Conservation (phyloP, 2,113 vertebrate genomes). For the Calidris pygmaea region DNA sequence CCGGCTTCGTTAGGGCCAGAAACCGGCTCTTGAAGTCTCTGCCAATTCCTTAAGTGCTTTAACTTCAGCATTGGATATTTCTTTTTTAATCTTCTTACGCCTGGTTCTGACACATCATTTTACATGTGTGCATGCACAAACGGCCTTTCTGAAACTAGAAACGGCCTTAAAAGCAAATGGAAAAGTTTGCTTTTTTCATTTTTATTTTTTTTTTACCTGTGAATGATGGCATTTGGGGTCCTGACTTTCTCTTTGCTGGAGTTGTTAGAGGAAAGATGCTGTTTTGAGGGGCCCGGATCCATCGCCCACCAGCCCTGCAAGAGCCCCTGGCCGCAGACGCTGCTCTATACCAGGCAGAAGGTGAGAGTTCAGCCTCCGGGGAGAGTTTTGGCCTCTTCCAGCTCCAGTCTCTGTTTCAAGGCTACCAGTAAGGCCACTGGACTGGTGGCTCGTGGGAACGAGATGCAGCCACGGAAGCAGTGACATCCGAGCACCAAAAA, state of each 20-base stretch:
- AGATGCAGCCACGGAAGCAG: not conserved
- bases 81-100: conserved; percentile 9
- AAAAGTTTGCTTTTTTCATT: not conserved
- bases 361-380: not conserved
- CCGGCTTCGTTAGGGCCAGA: conserved; percentile 45
- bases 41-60: conserved; percentile 59
- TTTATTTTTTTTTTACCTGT: not conserved
- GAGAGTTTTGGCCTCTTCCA: not conserved
- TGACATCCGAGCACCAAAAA: not conserved
- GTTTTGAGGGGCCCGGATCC: not conserved
- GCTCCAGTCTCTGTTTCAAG: not conserved
- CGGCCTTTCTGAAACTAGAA: not conserved
- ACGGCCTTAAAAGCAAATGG: not conserved
- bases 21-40: conserved; percentile 39
- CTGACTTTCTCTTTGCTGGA: not conserved
- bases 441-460: not conserved
- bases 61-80: not conserved
- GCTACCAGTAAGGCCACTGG: not conserved
- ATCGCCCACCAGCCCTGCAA: not conserved
- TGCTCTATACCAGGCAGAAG: accelerated
- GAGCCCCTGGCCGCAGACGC: accelerated
- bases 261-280: not conserved
- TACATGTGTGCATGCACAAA: not conserved
- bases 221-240: not conserved
- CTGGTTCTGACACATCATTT: conserved; percentile 24